These are phyloP conservation scores for Euzetes globulus DNA, from an alignment of 2,888 invertebrate genomes.

Conservation along the genomic window DNA sequence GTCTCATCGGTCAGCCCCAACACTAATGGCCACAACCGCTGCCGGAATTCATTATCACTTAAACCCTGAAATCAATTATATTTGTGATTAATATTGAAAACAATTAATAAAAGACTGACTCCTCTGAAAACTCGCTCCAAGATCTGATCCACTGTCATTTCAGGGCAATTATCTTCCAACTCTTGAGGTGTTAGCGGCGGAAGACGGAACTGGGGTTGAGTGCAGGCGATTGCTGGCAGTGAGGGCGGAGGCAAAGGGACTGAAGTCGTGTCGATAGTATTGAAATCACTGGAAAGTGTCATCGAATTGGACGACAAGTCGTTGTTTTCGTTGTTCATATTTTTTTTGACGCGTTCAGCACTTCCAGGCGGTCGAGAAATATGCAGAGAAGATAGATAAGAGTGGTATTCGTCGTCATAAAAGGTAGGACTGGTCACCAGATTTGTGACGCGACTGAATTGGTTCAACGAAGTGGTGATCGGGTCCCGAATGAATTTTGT, in stretches of 20 bases:
- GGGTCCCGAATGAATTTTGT: constrained; percentile 35
- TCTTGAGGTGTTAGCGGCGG: constrained; percentile 34
- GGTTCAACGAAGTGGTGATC: constrained; percentile 33
- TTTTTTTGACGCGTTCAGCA: constrained; percentile 23
- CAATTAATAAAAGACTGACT: constrained; percentile 15
- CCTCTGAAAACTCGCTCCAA: constrained; percentile 35
- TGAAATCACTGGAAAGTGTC: neutral
- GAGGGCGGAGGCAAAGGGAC: constrained; percentile 22
- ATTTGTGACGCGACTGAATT: constrained; percentile 36
- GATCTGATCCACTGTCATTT: constrained; percentile 17
- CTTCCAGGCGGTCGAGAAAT: constrained; percentile 28
- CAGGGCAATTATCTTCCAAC: constrained; percentile 10
- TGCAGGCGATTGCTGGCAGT: constrained; percentile 35
- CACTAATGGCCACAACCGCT: constrained; percentile 35
- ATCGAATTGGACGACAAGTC: neutral
- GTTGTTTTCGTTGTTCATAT: neutral
- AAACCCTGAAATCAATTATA: neutral
- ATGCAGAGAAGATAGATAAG: neutral
- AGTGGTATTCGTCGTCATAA: constrained; percentile 28
- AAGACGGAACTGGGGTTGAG: constrained; percentile 33
- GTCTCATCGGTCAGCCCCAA: constrained; percentile 31
- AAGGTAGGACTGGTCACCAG: constrained; percentile 26
- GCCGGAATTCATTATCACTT: constrained; percentile 28
- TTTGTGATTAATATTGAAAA: neutral
- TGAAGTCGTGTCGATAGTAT: neutral